Conservation (phyloP, 1,140 invertebrate genomes). For the Triops cancriformis region DNA sequence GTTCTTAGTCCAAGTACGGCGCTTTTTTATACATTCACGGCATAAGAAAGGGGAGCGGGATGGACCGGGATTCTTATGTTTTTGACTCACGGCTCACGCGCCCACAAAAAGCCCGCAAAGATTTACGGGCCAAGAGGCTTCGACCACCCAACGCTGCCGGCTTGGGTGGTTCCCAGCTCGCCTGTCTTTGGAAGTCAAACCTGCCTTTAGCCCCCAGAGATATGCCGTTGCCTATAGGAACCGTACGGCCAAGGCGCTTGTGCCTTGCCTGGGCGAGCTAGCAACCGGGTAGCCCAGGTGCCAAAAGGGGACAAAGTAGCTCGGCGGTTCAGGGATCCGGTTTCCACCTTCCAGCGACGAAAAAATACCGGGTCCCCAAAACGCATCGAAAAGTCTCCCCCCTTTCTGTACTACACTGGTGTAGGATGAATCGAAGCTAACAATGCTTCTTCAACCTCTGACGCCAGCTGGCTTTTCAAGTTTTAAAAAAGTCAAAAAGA, state of each 20-base stretch:
- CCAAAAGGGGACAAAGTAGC: conserved; percentile 3
- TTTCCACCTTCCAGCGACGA: background rate
- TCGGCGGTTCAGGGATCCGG: background rate
- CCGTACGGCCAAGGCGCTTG: background rate
- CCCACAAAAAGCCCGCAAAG: conserved; percentile 3
- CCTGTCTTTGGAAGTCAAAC: background rate
- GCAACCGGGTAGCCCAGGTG: background rate
- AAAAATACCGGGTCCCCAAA: background rate
- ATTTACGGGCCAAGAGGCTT: conserved; percentile 13
- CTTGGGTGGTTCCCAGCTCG: background rate
- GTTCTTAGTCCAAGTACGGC: background rate
- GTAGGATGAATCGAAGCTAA: background rate
- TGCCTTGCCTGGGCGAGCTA: background rate
- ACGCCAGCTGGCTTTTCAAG: background rate
- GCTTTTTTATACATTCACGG: background rate
- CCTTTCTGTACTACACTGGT: background rate
- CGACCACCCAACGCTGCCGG: conserved; percentile 7
- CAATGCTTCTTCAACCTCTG: background rate
- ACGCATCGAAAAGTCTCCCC: background rate
- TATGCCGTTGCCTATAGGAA: background rate
- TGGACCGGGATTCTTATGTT: background rate
- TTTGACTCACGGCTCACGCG: conserved; percentile 12
- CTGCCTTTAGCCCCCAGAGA: background rate
- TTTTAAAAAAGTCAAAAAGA: background rate
- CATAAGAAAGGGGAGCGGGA: background rate